Base-by-base conservation (phyloP, 2,888 invertebrate genomes). In the Cynaeus angustus region DNA sequence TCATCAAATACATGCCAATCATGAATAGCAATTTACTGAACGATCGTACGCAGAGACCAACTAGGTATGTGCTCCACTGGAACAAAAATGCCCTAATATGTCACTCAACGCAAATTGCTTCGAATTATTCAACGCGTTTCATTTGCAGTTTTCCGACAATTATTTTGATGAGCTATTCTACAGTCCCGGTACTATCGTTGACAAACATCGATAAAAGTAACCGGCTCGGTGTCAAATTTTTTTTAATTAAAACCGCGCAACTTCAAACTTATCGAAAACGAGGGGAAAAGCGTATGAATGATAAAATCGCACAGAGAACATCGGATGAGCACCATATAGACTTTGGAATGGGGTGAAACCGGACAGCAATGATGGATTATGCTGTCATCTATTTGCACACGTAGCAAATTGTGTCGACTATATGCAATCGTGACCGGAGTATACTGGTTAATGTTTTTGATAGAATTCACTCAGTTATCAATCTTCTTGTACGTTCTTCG, bases 1-100 rank as follows among this genome's bases (percentile, higher is more conserved):
- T 83, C 83, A 83, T 83, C 82, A 83, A 83, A 83, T 83, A 81
- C 82, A 83, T 83, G 82, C 82, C 82, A 82, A 83, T 83, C 83
- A 82, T 82, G 81, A 78, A 80, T 79, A 77, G 81, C 80, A 82
- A 82, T 82, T 81, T 80, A 77, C 77, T 71, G 74, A 71, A 72
- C 70, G 73, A 66, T 66, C 72, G 73, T 76, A 71, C 72, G 61
- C 48, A 70, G 65, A 58, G 46, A 68, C 69, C 66, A 66, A 62
- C 66, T 74, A 75, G 73, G 72, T 72, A 68, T 71, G 43, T 21
- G 37, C 72, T 71, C 75, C 70, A 72, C 14, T 43, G 37, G 37
- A 52, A 43, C 66, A 77, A 78, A 79, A 80, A 77, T 75, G 71
- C 77, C 75, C 74, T 77, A 78, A 79, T 78, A 77, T 75, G 75